Conservation (phyloP, 2,797 vertebrate species). For the Micrastur ruficollis region DNA sequence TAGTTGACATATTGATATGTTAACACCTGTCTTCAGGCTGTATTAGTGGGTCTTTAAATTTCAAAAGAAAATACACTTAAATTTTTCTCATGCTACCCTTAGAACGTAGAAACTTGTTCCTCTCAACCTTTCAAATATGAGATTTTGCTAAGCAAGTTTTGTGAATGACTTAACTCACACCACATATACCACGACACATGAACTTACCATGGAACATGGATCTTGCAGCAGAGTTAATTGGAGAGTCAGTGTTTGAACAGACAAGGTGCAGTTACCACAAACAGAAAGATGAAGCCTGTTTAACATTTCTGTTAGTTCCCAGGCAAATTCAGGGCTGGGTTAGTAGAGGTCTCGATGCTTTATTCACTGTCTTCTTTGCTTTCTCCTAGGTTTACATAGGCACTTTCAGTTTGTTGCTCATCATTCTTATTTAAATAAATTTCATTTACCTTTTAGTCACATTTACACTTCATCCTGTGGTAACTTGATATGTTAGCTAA, state of each 20-base stretch:
- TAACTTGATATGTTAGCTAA: neutral
- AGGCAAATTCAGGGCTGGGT: neutral
- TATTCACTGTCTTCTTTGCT: neutral
- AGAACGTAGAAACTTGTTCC: neutral
- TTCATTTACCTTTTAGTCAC: neutral
- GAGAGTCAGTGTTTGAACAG: neutral
- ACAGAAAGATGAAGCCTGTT: neutral
- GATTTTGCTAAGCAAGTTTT: neutral
- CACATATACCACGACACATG: too few species aligned
- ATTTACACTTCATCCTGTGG: neutral
- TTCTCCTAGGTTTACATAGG: neutral
- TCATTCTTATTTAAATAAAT: neutral
- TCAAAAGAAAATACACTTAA: neutral
- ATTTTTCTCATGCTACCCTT: neutral
- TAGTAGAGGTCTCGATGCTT: neutral
- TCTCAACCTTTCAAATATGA: neutral
- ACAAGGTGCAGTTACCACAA: neutral
- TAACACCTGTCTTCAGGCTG: neutral
- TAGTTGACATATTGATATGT: neutral
- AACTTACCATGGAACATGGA: neutral
- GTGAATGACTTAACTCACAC: accelerated
- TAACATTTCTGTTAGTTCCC: neutral
- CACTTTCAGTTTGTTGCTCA: neutral
- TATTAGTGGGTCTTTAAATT: neutral
- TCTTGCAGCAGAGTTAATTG: neutral